Percentiles rank a stretch among this genome's conserved stretches.
Evolutionary conservation across 2,888 invertebrate species (phyloP).

Genomic region (Noctua pronuba): DNA sequence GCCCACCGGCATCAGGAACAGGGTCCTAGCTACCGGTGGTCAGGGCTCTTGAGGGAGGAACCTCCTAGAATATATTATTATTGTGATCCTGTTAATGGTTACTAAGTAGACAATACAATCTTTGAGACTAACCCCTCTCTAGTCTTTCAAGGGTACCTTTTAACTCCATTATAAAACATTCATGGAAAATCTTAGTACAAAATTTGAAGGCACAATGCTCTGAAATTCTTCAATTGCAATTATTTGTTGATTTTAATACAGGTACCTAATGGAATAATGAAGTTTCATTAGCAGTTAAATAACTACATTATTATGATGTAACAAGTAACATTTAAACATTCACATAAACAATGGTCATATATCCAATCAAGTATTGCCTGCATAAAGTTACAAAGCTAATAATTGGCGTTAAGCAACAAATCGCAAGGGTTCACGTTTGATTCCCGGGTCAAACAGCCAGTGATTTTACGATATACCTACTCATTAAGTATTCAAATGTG

Average conservation of each 20-base stretch:
- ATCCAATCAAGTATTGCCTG: conserved; percentile 43
- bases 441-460: conserved; percentile 61
- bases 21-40: too few relatives aligned
- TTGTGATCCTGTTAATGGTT: too few relatives aligned
- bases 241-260: not conserved
- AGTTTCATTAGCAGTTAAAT: not conserved
- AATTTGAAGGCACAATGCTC: too few relatives aligned
- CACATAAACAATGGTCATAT: conserved; percentile 41
- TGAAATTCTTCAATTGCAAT: not conserved
- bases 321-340: not conserved
- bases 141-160: not conserved
- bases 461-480: conserved; percentile 43
- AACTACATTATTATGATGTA: not conserved
- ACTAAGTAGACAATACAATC: not conserved
- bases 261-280: not conserved
- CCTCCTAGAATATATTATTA: too few relatives aligned
- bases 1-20: too few relatives aligned
- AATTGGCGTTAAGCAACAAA: conserved; percentile 60
- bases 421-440: conserved; percentile 71
- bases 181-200: too few relatives aligned
- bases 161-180: too few relatives aligned
- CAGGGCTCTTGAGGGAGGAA: too few relatives aligned
- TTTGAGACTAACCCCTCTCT: not conserved
- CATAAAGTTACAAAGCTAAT: conserved; percentile 57
- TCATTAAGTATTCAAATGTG: conserved; percentile 46